Conservation (phyloP, 2,888 invertebrate genomes). For the Monopis laevigella region DNA sequence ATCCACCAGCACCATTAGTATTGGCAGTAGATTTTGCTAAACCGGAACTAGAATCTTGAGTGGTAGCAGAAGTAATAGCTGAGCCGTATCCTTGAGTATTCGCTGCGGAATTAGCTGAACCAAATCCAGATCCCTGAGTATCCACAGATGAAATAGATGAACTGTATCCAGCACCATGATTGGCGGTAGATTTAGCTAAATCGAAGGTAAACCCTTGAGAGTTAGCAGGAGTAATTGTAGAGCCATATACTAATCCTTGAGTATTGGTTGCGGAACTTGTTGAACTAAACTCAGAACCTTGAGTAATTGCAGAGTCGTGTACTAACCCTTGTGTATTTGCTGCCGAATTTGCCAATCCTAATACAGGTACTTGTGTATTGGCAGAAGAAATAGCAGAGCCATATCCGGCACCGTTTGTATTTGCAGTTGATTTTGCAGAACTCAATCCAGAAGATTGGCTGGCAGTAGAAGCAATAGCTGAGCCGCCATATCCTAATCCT, state of each 20-base stretch:
- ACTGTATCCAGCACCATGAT: conserved; percentile 25
- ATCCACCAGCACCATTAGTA: conserved; percentile 25
- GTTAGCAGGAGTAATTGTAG: conserved; percentile 20
- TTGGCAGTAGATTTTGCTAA: conserved; percentile 40
- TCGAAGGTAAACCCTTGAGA: conserved; percentile 17
- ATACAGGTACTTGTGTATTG: conserved; percentile 32
- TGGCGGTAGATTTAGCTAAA: conserved; percentile 27
- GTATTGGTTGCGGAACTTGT: conserved; percentile 5
- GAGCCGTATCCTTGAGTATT: conserved; percentile 22
- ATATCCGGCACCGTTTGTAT: conserved; percentile 20
- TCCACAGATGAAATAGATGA: conserved; percentile 15
- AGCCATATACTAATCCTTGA: conserved; percentile 18
- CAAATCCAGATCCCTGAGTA: conserved; percentile 9
- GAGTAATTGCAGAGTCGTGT: conserved; percentile 16
- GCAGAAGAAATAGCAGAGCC: conserved; percentile 28
- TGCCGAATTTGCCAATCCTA: conserved; percentile 16
- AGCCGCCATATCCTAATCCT: conserved; percentile 16
- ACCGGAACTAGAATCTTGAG: conserved; percentile 17
- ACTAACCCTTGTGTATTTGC: conserved; percentile 20
- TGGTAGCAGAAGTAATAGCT: conserved; percentile 28
- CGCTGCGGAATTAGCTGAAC: conserved; percentile 13
- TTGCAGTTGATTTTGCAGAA: conserved; percentile 28
- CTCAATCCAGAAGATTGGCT: conserved; percentile 23
- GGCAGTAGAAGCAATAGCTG: conserved; percentile 29
- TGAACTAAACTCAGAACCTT: conserved; percentile 5